A percentile compares a stretch with the other conserved stretches of the same genome.
Evolutionary conservation across 2,113 vertebrate species (phyloP).

Genomic region (Apeltes quadracus): DNA sequence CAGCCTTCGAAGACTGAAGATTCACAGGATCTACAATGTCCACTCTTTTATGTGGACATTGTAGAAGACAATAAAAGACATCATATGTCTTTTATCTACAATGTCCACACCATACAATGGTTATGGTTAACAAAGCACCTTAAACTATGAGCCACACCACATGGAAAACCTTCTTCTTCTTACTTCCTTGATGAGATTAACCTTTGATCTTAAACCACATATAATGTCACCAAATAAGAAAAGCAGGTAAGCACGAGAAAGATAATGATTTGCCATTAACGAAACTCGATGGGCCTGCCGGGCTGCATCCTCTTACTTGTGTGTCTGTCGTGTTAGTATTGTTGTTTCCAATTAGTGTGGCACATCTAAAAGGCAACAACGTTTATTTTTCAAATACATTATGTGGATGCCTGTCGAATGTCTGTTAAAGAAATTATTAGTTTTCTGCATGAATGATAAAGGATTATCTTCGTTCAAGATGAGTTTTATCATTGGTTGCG

Average conservation of each 20-base stretch:
- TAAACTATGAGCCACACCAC: not conserved
- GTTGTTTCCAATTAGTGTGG: not conserved
- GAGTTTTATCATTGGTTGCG: not conserved
- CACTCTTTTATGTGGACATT: too few relatives aligned
- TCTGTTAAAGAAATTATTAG: not conserved
- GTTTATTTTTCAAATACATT: too few relatives aligned
- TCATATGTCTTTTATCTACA: too few relatives aligned
- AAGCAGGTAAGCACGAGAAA: not conserved
- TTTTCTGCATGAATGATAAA: too few relatives aligned
- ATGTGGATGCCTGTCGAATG: not conserved
- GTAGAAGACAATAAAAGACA: too few relatives aligned
- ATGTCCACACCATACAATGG: too few relatives aligned
- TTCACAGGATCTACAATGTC: too few relatives aligned
- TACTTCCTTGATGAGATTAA: not conserved
- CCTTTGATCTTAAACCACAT: conserved; percentile 4
- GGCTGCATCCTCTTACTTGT: not conserved
- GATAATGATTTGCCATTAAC: not conserved
- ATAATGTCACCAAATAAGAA: not conserved
- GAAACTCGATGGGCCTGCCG: not conserved
- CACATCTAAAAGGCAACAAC: not conserved
- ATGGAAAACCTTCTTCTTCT: conserved; percentile 21
- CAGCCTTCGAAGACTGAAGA: too few relatives aligned
- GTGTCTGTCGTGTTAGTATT: not conserved
- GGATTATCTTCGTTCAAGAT: too few relatives aligned
- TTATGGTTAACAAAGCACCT: not conserved